A percentile compares a stretch with the other conserved stretches of the same genome.
Evolutionary conservation across 2,113 vertebrate genomes (phyloP).

Genomic region (Rousettus leschenaultii): DNA sequence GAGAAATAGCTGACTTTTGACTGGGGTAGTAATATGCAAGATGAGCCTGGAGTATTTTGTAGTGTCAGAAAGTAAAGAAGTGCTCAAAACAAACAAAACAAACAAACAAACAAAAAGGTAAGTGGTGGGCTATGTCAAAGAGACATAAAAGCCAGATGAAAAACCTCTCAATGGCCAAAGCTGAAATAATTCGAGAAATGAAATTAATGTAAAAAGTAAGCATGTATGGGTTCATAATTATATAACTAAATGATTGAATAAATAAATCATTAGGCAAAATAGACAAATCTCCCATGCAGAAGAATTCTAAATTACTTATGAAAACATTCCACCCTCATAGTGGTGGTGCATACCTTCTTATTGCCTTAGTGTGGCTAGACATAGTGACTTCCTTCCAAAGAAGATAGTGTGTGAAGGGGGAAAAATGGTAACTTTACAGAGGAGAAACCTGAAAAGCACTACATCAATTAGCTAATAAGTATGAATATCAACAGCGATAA

Average conservation of each 20-base stretch:
- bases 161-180: background rate
- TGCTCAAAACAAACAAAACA: too few relatives aligned
- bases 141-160: background rate
- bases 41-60: background rate
- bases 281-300: background rate
- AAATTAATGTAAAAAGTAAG: background rate
- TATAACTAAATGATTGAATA: background rate
- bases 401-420: accelerated
- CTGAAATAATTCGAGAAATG: background rate
- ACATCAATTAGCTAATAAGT: background rate
- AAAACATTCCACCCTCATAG: background rate
- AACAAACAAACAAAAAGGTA: background rate
- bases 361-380: too few relatives aligned
- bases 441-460: background rate
- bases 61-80: background rate
- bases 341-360: background rate
- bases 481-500: background rate
- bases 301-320: background rate
- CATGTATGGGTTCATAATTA: background rate
- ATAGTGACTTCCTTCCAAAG: background rate
- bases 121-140: background rate
- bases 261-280: background rate
- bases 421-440: background rate
- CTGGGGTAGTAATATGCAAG: background rate
- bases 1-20: background rate